Evolutionary conservation across 2,113 vertebrate species (phyloP).

Genomic region (Menidia beryllina): DNA sequence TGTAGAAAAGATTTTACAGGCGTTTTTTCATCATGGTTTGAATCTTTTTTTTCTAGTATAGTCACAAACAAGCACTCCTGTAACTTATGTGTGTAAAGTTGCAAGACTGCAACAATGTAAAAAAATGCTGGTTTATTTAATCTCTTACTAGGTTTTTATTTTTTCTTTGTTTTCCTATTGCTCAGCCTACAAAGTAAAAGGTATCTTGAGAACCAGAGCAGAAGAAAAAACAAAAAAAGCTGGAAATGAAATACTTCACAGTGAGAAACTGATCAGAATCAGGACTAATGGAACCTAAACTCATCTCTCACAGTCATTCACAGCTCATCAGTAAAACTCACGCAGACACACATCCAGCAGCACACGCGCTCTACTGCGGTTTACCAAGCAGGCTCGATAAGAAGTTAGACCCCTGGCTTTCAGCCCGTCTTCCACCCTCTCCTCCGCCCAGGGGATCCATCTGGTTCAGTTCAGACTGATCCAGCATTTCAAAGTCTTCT

Average conservation of each 20-base stretch:
- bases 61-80: slow-evolving; percentile 12
- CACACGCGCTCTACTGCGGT: slow-evolving; percentile 72
- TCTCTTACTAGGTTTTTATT: slow-evolving; percentile 19
- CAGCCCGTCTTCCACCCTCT: slow-evolving; percentile 64
- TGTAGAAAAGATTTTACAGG: slow-evolving; percentile 47
- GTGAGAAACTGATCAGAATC: slow-evolving; percentile 76
- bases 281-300: slow-evolving; percentile 61
- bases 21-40: not conserved
- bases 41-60: not conserved
- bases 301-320: slow-evolving; percentile 39
- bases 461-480: slow-evolving; percentile 96
- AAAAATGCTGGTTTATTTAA: slow-evolving; percentile 68
- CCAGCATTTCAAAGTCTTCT: slow-evolving; percentile 98
- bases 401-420: slow-evolving; percentile 79
- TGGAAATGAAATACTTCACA: slow-evolving; percentile 78
- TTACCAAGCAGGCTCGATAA: slow-evolving; percentile 83
- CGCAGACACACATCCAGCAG: slow-evolving; percentile 3
- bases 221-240: slow-evolving; percentile 27
- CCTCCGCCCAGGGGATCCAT: slow-evolving; percentile 88
- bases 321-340: slow-evolving; percentile 29
- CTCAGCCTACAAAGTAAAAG: slow-evolving; percentile 77
- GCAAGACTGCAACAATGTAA: slow-evolving; percentile 35
- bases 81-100: slow-evolving; percentile 18
- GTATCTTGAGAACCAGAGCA: slow-evolving; percentile 22
- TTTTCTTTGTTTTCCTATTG: slow-evolving; percentile 71